phyloP scores from a whole-genome alignment of 2,797 vertebrate species.

The Rhinogobio ventralis region DNA sequence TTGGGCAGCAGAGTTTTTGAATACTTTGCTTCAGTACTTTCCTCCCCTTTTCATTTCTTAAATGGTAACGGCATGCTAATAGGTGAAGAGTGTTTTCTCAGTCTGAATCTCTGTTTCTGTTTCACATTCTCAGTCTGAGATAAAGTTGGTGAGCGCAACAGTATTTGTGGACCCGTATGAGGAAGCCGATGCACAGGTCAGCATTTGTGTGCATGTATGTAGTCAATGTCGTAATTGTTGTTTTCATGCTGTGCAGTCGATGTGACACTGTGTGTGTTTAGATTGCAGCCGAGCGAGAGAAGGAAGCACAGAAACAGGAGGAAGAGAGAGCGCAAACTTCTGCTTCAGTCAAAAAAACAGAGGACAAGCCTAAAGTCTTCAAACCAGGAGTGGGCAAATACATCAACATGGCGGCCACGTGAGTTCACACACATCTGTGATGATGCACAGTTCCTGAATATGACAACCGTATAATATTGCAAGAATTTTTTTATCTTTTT shows the following conservation, averaged over 20 bases:
- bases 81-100: slow-evolving; percentile 3
- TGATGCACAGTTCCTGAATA: neutral
- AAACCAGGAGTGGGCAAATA: slow-evolving; percentile 94
- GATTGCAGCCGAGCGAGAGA: slow-evolving; percentile 89
- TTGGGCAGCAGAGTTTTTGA: neutral
- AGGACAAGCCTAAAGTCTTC: slow-evolving; percentile 85
- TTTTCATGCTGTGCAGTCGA: neutral
- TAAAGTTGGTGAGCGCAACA: slow-evolving; percentile 81
- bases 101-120: slow-evolving; percentile 10
- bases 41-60: neutral
- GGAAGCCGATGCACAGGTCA: slow-evolving; percentile 93
- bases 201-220: slow-evolving; percentile 46
- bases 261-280: slow-evolving; percentile 62
- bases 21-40: neutral
- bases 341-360: slow-evolving; percentile 72
- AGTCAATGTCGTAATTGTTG: neutral
- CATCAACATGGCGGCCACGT: slow-evolving; percentile 87
- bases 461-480: too few relatives aligned
- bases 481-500: neutral
- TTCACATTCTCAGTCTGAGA: slow-evolving; percentile 82
- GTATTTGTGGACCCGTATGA: slow-evolving; percentile 98
- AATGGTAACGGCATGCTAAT: neutral
- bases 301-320: slow-evolving; percentile 78
- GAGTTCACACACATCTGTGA: slow-evolving; percentile 66
- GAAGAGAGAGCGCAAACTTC: slow-evolving; percentile 78